Evolutionary conservation across 2,113 vertebrate species (phyloP).

Genomic region (Lipotes vexillifer): DNA sequence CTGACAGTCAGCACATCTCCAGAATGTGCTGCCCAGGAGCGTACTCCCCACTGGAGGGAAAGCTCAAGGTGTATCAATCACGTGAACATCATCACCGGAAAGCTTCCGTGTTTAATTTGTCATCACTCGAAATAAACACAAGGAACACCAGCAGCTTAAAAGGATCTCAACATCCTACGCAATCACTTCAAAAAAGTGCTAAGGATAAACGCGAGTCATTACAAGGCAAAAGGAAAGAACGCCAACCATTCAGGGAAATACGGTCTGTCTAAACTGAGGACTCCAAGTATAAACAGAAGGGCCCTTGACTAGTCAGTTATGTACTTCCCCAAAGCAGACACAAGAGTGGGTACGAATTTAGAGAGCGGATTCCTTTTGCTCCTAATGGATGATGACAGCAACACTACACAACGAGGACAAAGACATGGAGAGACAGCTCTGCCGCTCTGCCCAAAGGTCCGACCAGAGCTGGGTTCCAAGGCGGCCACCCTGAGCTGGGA

Average conservation of each 20-base stretch:
- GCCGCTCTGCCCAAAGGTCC: too few species aligned
- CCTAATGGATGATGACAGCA: not conserved
- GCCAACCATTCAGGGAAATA: not conserved
- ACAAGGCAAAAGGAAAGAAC: not conserved
- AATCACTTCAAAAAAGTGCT: not conserved
- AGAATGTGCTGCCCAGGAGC: not conserved
- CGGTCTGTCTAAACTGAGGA: not conserved
- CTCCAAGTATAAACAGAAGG: not conserved
- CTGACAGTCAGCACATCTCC: not conserved
- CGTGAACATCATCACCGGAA: not conserved
- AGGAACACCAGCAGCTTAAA: not conserved
- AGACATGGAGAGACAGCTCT: not conserved
- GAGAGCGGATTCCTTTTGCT: not conserved
- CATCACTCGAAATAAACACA: not conserved
- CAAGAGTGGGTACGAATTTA: not conserved
- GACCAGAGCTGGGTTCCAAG: fast-evolving
- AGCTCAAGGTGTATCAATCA: fast-evolving
- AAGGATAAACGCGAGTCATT: not conserved
- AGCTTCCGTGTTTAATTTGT: not conserved
- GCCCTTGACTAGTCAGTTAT: too few species aligned
- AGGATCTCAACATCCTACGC: not conserved
- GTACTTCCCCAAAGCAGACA: not conserved
- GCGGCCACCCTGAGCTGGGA: not conserved
- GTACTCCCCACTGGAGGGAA: not conserved
- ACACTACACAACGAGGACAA: not conserved